These are phyloP conservation scores for Pantala flavescens DNA, from an alignment of 1,140 invertebrate genomes.

Conservation along the genomic window DNA sequence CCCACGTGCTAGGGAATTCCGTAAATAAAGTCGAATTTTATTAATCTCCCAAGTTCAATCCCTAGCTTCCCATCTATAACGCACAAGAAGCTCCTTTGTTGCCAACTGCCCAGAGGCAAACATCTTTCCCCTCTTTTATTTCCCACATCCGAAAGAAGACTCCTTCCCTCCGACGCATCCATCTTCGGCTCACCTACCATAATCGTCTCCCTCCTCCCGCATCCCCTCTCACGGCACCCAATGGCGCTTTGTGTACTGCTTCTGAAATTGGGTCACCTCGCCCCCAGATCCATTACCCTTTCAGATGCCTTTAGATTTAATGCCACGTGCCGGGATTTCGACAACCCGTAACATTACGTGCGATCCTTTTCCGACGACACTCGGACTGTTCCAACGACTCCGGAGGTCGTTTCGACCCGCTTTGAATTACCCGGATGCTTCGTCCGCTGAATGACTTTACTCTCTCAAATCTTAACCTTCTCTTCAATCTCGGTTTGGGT, in stretches of 20 bases:
- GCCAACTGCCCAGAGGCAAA: background rate
- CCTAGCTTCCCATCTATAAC: background rate
- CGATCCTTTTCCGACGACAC: too few species aligned
- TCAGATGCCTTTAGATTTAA: background rate
- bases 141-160: background rate
- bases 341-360: background rate
- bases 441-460: too few species aligned
- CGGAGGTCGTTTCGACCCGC: too few species aligned
- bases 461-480: too few species aligned
- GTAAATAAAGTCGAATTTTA: background rate
- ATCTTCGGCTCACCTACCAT: background rate
- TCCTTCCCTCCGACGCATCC: background rate
- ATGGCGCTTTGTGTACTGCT: background rate
- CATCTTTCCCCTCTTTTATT: background rate
- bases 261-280: background rate
- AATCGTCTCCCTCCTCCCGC: background rate
- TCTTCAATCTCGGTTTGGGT: too few species aligned
- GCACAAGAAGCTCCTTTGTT: background rate
- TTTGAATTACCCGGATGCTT: too few species aligned
- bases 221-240: background rate
- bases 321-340: background rate
- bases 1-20: background rate
- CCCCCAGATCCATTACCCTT: background rate
- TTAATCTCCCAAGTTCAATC: conserved; percentile 2
- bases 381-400: too few species aligned